Percentiles rank a stretch among this genome's conserved stretches.
phyloP scores from a whole-genome alignment of 1,140 invertebrate species.

The Scylla paramamosain region DNA sequence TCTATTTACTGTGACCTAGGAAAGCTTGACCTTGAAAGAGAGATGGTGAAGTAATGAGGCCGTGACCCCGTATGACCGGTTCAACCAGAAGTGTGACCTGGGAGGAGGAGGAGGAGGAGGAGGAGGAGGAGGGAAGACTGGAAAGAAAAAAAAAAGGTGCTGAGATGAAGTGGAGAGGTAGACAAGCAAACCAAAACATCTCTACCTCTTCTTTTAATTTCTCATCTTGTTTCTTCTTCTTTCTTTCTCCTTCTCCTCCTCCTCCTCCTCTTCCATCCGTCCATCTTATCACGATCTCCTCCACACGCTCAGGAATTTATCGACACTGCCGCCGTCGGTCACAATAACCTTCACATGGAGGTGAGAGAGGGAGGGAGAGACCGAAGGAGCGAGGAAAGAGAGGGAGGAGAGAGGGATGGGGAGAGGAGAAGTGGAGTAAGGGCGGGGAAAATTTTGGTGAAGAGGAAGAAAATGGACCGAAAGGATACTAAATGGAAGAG shows the following conservation, averaged over 20 bases:
- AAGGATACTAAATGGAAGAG: no score
- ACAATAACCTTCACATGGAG: slow-evolving; percentile 16
- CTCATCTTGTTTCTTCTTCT: no score
- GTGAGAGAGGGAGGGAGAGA: slow-evolving; percentile 8
- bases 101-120: background rate
- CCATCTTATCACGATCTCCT: background rate
- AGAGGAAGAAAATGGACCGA: no score
- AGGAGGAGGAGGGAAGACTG: background rate
- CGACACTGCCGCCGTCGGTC: slow-evolving; percentile 7
- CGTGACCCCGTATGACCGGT: background rate
- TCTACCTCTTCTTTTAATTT: no score
- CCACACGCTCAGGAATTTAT: slow-evolving; percentile 27
- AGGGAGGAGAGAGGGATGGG: background rate
- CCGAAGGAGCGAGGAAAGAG: background rate
- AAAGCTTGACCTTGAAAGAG: background rate
- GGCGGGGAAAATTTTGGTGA: background rate
- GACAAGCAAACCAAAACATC: background rate
- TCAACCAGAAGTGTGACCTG: background rate
- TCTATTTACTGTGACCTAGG: background rate
- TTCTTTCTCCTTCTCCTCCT: background rate
- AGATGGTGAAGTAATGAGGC: background rate
- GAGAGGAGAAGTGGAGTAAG: background rate
- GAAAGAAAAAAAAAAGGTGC: background rate
- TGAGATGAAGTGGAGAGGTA: background rate
- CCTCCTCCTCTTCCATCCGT: slow-evolving; percentile 3